Conservation (phyloP, 1,140 invertebrate species). For the Caenorhabditis elegans region DNA sequence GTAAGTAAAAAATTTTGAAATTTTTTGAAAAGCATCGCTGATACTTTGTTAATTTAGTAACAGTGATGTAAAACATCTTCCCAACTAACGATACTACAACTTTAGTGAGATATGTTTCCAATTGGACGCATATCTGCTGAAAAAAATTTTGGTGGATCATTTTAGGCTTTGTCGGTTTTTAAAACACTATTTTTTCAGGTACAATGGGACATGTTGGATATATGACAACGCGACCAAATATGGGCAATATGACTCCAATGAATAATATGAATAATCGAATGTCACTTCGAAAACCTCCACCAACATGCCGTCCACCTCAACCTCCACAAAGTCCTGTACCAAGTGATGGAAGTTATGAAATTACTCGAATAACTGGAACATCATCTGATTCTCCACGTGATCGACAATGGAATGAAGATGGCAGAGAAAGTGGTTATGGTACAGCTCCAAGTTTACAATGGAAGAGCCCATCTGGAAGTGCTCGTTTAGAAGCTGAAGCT, state of each 20-base stretch:
- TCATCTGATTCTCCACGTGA: conserved; percentile 28
- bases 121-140: too few species aligned
- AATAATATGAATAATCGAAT: not conserved
- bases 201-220: conserved; percentile 2
- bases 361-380: not conserved
- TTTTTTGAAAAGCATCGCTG: too few species aligned
- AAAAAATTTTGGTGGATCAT: too few species aligned
- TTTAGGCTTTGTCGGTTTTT: too few species aligned
- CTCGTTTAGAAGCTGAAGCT: conserved; percentile 27
- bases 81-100: too few species aligned
- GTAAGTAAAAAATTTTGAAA: too few species aligned
- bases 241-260: not conserved
- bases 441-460: conserved; percentile 42
- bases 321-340: conserved; percentile 28
- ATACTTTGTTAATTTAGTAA: too few species aligned
- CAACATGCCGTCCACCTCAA: conserved; percentile 44
- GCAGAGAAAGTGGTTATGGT: conserved; percentile 45
- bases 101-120: too few species aligned
- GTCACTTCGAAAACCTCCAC: conserved; percentile 43
- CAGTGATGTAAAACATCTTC: too few species aligned
- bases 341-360: conserved; percentile 25
- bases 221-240: conserved; percentile 5
- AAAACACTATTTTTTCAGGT: not conserved
- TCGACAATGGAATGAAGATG: conserved; percentile 37
- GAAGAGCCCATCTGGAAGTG: conserved; percentile 43